Conservation (phyloP, 2,797 vertebrate genomes). For the Ctenopoma multispine region DNA sequence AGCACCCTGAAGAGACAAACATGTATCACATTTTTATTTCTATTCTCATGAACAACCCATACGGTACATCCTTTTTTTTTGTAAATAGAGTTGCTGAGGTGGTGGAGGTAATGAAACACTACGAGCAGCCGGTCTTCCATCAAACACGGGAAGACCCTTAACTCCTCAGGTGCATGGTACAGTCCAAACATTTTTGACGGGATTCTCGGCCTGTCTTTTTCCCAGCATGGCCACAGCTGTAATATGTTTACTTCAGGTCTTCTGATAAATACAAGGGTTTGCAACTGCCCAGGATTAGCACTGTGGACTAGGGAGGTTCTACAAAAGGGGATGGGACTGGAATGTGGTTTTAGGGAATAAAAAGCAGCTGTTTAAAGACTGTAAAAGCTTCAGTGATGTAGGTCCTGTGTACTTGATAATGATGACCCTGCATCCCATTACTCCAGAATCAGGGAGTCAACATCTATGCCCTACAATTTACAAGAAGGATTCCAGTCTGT, state of each 20-base stretch:
- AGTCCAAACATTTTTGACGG: conserved; percentile 1
- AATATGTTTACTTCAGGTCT: conserved; percentile 69
- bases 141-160: conserved; percentile 13
- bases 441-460: conserved; percentile 71
- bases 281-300: conserved; percentile 60
- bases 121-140: conserved; percentile 14
- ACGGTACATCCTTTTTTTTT: conserved; percentile 3
- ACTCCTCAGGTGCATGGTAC: conserved; percentile 39
- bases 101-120: conserved; percentile 11
- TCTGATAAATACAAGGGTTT: conserved; percentile 64
- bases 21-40: conserved; percentile 33
- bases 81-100: conserved; percentile 40
- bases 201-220: conserved; percentile 41
- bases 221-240: conserved; percentile 54
- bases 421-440: conserved; percentile 79
- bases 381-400: conserved; percentile 75
- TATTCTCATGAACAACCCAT: conserved; percentile 12
- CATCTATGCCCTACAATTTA: conserved; percentile 77
- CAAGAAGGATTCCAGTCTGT: conserved; percentile 65
- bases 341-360: conserved; percentile 62
- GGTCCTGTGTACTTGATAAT: conserved; percentile 77
- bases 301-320: conserved; percentile 62
- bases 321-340: conserved; percentile 63
- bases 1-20: conserved; percentile 48
- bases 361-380: conserved; percentile 77